Base-by-base conservation (phyloP, 2,888 invertebrate genomes). In the Athalia cordata region DNA sequence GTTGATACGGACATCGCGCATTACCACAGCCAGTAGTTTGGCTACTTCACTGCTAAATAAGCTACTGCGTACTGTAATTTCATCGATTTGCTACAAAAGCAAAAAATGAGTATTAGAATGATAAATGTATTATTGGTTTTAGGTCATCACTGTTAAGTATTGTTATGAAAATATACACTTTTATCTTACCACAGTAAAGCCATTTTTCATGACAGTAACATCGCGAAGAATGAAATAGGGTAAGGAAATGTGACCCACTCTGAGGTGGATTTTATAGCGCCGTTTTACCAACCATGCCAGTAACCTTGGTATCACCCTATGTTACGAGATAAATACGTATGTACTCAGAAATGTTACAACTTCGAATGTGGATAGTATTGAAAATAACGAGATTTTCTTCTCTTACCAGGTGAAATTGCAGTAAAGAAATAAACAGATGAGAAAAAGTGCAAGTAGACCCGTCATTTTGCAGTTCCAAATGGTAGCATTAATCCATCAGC, bases 21-120 rank as follows among this genome's bases (percentile, higher is more conserved):
- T 94, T n/a, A 96, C 94, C 29, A 97, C 94, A 3, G 96, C 96
- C 4, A 97, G 91, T 11, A 97, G 90, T 89, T 97, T 97, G 43
- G 96, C 96, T 76, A 97, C 95, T 84, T 97, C 97, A 1, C 96
- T 96, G 88, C 96, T 97, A 83, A 97, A 94, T 87, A 96, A 95
- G 90, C 96, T 97, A 88, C 97, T 97, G 77, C 95, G 94, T 82
- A 97, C 93, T 81, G 96, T 95, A 83, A 97, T 93, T 89, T 96
- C 96, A 86, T 96, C 95, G 79, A 97, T 95, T 90, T 96, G 95
- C 97, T 97, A 89, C 8, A 45, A 3, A 3, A 81, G 43, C 47
- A 52, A n/a, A 11, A 9, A 43, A 61, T 15, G 77, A 68, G 79
- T 78, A 77, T 78, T 72, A 90, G 89, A 82, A 66, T 75, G 43